Base-by-base conservation (phyloP, 2,797 vertebrate species). In the Mus minutoides region DNA sequence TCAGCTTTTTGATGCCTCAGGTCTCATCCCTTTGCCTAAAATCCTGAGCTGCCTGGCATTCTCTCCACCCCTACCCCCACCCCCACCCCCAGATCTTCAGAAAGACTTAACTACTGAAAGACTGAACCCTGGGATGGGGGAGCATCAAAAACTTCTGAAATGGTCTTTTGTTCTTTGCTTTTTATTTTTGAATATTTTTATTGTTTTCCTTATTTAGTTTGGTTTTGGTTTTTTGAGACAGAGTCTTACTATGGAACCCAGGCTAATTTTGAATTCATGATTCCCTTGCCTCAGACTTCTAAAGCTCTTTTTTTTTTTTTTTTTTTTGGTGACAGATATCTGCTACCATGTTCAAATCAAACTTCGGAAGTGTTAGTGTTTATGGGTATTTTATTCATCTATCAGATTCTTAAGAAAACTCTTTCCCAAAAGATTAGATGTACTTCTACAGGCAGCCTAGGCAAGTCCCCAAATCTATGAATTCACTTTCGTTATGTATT, bases 401-500 rank as follows among this genome's bases (percentile, higher is more conserved):
- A n/a, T 96, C 54, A 69, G 14, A 69, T 83, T 92, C 43, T 76
- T 73, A 90, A 82, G 37, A 83, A 62, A 6, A 54, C n/a, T 86
- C 6, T 37, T 49, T 12, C 37, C 4, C 1, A 37, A 85, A 92
- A 71, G 14, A 67, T 93, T 92, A 92, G 77, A 93, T 80, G 56
- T 40, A 64, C 17, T 87, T 80, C 52, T 82, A 17, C 4, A 88
- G 73, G 46, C 46, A 85, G 13, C 77, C 77, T 88, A 77, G 64
- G 31, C 29, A 93, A 93, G 85, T 92, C 7, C 2, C 46, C 92
- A 95, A 71, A 85, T 84, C 56, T 75, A 10, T 88, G 88, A 83
- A 60, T 62, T 95, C 58, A 80, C 71, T 94, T 95, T 3, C n/a
- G 4, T 93, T 97, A 29, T 92, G 93, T 87, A 85, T 58, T 88